Conservation (phyloP, 2,888 invertebrate species). For the Orthonevra nobilis region DNA sequence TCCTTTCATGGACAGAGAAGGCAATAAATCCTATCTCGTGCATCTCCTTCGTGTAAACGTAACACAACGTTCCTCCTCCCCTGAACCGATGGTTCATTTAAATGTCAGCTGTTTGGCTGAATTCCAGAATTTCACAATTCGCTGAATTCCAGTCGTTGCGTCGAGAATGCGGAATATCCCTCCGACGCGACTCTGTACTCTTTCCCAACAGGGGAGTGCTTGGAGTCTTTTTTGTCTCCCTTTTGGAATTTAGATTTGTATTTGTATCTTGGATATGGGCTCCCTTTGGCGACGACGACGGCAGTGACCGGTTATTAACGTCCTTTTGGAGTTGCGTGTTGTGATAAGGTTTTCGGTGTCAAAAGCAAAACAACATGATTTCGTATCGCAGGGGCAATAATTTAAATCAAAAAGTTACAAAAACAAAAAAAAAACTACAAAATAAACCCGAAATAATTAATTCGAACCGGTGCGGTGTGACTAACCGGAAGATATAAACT, state of each 20-base stretch:
- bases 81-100: neutral
- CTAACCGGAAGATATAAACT: conserved; percentile 2
- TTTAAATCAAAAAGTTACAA: conserved; percentile 47
- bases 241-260: conserved; percentile 1
- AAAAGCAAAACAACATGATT: conserved; percentile 62
- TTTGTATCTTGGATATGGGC: conserved; percentile 22
- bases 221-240: conserved; percentile 20
- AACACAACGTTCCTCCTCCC: conserved; percentile 11
- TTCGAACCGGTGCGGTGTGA: neutral
- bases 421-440: conserved; percentile 11
- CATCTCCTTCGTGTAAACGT: conserved; percentile 13
- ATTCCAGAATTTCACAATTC: conserved; percentile 53
- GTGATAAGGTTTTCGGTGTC: conserved; percentile 67
- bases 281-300: conserved; percentile 23
- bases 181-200: conserved; percentile 11
- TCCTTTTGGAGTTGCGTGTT: conserved; percentile 62
- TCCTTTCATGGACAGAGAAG: conserved; percentile 61
- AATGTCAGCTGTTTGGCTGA: conserved; percentile 65
- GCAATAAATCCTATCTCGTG: conserved; percentile 58
- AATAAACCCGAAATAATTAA: neutral
- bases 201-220: conserved; percentile 27
- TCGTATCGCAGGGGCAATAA: conserved; percentile 50
- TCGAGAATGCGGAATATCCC: conserved; percentile 8
- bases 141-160: conserved; percentile 56
- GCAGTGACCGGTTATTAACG: conserved; percentile 63